Base-by-base conservation (phyloP, 2,888 invertebrate species). In the Halocaridina rubra region DNA sequence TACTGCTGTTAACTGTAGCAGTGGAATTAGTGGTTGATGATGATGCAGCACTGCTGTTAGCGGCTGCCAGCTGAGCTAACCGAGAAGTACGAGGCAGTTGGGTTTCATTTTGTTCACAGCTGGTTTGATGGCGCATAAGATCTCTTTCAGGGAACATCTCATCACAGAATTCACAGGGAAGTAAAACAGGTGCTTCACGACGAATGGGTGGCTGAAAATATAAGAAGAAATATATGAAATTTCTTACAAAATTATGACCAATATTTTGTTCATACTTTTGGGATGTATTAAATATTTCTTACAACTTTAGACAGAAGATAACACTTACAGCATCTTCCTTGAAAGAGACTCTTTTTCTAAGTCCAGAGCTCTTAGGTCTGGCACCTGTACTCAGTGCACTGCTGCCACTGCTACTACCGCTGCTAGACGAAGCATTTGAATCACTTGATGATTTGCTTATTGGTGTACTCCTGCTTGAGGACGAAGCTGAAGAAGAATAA, bases 121-220 rank as follows among this genome's bases (percentile, higher is more conserved):
- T 82, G 22, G 88, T 88, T 53, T 93, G 92, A 89, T 93, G 93
- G 72, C 92, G 90, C 76, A 93, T 91, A 22, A 93, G 90, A 59
- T 92, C 91, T 81, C 92, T 91, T 86, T 92, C 92, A 1, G 92
- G 92, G 53, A 93, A 91, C 29, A 92, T 92, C 39, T 91, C 91
- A 72, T 91, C 90, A 89, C 93, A 93, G 89, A 93, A 93, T 90
- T 93, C 93, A 89, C 93, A 93, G 0, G 93, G 93, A 46, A 92
- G 91, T 33, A 90, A 89, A 5, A 88, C 86, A 0, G 88, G 86
- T 7, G 86, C 88, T 59, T 84, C 76, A 22, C 88, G 82, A 67
- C 84, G 85, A 16, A 86, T 78, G 4, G 80, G 82, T 24, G 88
- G 84, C 88, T 88, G 84, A 10, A 59, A 77, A 74, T 69, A 27